A percentile compares a stretch with the other conserved stretches of the same genome.
These are phyloP conservation scores for Mus spretus DNA, from an alignment of 2,797 vertebrate species.

Conservation along the genomic window DNA sequence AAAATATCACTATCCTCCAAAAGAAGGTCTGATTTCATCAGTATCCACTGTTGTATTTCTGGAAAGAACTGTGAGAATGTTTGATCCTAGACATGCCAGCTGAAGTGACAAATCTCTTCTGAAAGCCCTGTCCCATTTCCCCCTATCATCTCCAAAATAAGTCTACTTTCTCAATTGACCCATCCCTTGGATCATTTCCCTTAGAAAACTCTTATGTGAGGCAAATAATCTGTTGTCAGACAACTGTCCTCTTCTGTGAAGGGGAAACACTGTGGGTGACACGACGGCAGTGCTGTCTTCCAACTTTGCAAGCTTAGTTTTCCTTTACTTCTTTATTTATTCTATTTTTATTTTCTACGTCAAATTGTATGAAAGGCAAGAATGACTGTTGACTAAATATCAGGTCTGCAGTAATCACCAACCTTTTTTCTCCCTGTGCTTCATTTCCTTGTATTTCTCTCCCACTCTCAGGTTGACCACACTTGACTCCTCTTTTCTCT, in stretches of 20 bases:
- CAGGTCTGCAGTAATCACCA: not conserved
- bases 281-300: not conserved
- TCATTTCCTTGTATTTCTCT: too few relatives aligned
- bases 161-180: constrained; percentile 29
- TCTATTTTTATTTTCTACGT: not conserved
- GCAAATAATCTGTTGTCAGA: not conserved
- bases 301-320: not conserved
- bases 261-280: not conserved
- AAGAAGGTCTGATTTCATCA: constrained; percentile 38
- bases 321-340: not conserved
- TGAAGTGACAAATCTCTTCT: constrained; percentile 69
- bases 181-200: not conserved
- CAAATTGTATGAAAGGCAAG: not conserved
- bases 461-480: not conserved
- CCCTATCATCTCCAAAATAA: constrained; percentile 46
- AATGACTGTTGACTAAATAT: too few relatives aligned
- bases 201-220: not conserved
- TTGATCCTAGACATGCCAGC: constrained; percentile 38
- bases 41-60: constrained; percentile 43
- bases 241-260: not conserved
- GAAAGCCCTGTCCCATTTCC: not conserved
- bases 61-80: constrained; percentile 55
- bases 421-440: not conserved
- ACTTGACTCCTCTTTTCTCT: not conserved
- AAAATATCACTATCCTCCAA: constrained; percentile 48